A percentile compares a stretch with the other conserved stretches of the same genome.
Evolutionary conservation across 23 tunicate species (phyloP).

Genomic region (Corella eumyota): DNA sequence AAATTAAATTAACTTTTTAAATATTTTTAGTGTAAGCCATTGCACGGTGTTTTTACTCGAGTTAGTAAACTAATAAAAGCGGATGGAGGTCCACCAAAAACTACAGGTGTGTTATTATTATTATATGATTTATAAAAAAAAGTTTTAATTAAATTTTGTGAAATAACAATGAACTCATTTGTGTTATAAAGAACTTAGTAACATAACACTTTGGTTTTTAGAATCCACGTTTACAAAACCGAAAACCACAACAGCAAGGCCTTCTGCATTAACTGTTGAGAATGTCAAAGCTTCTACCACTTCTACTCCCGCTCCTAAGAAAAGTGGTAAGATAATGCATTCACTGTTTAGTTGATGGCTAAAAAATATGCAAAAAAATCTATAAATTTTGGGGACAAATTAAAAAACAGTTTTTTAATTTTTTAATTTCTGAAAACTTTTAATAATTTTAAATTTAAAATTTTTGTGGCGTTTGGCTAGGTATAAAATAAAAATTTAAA

Average conservation of each 20-base stretch:
- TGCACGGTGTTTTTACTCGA: slow-evolving; percentile 65
- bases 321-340: no score
- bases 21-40: slow-evolving; percentile 50
- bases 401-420: no score
- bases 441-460: no score
- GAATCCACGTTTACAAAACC: no score
- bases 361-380: background rate
- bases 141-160: background rate
- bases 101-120: background rate
- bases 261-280: slow-evolving; percentile 47
- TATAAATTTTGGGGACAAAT: no score
- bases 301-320: background rate
- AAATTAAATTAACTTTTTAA: background rate
- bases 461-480: no score
- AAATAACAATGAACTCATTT: background rate
- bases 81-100: background rate
- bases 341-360: no score
- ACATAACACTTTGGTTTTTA: no score
- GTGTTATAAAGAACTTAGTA: no score
- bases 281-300: slow-evolving; percentile 25
- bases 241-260: slow-evolving; percentile 5
- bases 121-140: background rate
- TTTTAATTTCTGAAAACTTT: no score
- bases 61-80: slow-evolving; percentile 40
- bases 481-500: no score